A percentile compares a stretch with the other conserved stretches of the same genome.
Conservation (phyloP, 1,140 invertebrate species). For the Drosophila kohkoa region DNA sequence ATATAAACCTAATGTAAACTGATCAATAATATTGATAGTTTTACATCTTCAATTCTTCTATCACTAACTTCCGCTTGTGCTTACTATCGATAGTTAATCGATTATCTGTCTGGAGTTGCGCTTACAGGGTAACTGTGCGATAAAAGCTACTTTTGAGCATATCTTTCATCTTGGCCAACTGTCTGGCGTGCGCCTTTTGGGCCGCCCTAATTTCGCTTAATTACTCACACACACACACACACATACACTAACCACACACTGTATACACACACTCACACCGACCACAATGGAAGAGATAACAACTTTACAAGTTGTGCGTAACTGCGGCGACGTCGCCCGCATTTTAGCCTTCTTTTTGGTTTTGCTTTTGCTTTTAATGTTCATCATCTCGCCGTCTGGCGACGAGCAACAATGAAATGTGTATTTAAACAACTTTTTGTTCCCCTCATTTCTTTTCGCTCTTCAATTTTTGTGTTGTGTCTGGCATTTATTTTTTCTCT, state of each 20-base stretch:
- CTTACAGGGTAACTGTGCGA: conserved; percentile 23
- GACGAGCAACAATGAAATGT: conserved; percentile 8
- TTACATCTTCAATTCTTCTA: too few species aligned
- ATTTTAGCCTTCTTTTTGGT: conserved; percentile 27
- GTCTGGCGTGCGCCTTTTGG: conserved; percentile 53
- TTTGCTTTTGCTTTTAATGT: conserved; percentile 49
- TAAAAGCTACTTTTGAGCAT: conserved; percentile 20
- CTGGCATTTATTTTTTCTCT: background rate
- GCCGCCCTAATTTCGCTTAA: conserved; percentile 79
- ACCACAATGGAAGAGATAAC: conserved; percentile 35
- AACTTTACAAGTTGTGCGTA: conserved; percentile 62
- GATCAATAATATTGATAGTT: background rate
- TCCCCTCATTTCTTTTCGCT: conserved; percentile 12
- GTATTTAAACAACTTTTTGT: conserved; percentile 18
- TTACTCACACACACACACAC: conserved; percentile 48
- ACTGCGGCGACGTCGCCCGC: conserved; percentile 47
- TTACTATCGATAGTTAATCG: background rate
- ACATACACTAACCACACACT: background rate
- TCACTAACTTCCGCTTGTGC: too few species aligned
- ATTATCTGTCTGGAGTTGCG: background rate
- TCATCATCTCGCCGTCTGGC: conserved; percentile 60
- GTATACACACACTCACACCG: background rate
- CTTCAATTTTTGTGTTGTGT: conserved; percentile 38
- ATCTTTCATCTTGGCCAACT: conserved; percentile 48
- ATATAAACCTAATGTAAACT: background rate